Evolutionary conservation across 2,888 invertebrate species (phyloP), one percentile per base, ranked within the genome.

Genomic region (Pyrrhosoma nymphula): DNA sequence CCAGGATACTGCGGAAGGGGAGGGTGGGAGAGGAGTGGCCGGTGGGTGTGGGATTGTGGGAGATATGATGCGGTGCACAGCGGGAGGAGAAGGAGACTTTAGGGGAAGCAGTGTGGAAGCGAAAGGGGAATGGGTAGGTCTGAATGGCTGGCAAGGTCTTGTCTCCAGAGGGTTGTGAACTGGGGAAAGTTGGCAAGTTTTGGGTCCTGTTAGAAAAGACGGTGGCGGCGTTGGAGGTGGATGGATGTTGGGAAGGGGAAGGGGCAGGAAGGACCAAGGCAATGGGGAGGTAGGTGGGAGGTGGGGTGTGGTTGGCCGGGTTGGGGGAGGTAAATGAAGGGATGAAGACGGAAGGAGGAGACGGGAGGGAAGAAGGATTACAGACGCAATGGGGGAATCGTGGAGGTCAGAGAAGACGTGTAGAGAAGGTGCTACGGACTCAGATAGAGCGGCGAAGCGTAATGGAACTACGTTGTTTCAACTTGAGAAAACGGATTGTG

Each of bases 81-180:
- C 16, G 20, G 60, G 20, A 20, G 60, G 60, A 60, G 60, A 18
- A 23, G 88, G 18, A 88, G 88, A 10, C 88, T 35, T 88, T 47
- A 4, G 2, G 88, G 20, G 88, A 88, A 16, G 39, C 35, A 30
- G 88, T 20, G 20, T 88, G 39, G 18, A 6, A 18, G 23, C 0
- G 2, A 6, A n/a, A 35, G 55, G 10, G 75, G 26, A 26, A 20
- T 23, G 39, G 60, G 63, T 26, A 47, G 93, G 69, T 18, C 35
- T 69, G 69, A 69, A 69, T 47, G 69, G 69, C 47, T 93, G 3
- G 69, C 69, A 35, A 69, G 69, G 63, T 91, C 69, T 60, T 69
- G 69, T 93, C 93, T 75, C 93, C 63, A 75, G 93, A 69, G 93
- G 69, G 93, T 93, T 69, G 69, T 93, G 93, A 93, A 93, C 93